Percentiles rank a stretch among this genome's conserved stretches.
phyloP scores from a whole-genome alignment of 2,888 invertebrate genomes.

The Polymixis lichenea region DNA sequence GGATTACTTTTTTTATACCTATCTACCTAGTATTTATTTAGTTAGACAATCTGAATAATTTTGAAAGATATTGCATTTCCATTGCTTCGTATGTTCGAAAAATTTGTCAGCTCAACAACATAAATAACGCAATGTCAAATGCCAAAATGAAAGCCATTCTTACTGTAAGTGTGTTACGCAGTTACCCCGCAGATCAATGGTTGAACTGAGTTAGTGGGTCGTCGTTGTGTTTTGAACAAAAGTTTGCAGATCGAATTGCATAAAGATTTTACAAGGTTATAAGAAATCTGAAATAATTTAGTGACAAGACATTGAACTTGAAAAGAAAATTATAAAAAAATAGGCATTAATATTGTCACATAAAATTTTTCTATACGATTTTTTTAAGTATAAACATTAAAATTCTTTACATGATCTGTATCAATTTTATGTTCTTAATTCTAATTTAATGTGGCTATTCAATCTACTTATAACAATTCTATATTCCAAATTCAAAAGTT shows the following conservation, averaged over 20 bases:
- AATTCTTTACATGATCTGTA: conserved; percentile 30
- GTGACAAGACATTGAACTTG: conserved; percentile 5
- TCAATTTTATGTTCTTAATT: conserved; percentile 41
- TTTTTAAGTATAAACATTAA: conserved; percentile 18
- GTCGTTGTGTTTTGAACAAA: background rate
- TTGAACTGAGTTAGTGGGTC: background rate
- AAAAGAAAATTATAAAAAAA: background rate
- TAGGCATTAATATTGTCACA: background rate
- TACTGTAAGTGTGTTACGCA: too few relatives aligned
- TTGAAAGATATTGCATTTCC: too few relatives aligned
- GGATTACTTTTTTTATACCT: background rate
- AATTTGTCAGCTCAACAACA: too few relatives aligned
- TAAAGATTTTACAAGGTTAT: too few relatives aligned
- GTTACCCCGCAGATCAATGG: too few relatives aligned
- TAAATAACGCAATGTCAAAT: too few relatives aligned
- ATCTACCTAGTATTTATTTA: too few relatives aligned
- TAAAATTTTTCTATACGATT: background rate
- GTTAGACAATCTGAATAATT: too few relatives aligned
- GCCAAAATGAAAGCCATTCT: too few relatives aligned
- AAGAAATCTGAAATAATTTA: background rate
- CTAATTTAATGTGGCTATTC: conserved; percentile 32
- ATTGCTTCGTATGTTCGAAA: too few relatives aligned
- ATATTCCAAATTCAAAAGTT: conserved; percentile 15
- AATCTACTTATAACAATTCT: conserved; percentile 5
- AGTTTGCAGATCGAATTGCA: background rate